phyloP scores from a whole-genome alignment of 2,888 invertebrate genomes.

The Melanotus villosus region DNA sequence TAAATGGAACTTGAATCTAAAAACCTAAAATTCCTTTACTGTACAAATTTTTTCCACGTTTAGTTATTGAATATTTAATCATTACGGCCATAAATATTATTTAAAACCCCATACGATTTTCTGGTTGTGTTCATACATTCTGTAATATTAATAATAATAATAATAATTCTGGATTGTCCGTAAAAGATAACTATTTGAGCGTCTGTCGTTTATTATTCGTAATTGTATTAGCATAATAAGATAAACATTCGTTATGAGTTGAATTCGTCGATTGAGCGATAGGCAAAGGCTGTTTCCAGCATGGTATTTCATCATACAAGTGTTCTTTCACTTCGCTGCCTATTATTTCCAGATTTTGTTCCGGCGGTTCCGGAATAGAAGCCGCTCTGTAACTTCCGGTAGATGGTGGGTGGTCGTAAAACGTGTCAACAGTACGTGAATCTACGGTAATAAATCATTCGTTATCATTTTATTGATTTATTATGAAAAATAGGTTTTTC shows the following conservation, averaged over 20 bases:
- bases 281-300: constrained; percentile 42
- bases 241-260: constrained; percentile 5
- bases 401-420: constrained; percentile 74
- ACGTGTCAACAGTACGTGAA: constrained; percentile 51
- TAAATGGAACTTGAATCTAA: no score
- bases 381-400: constrained; percentile 64
- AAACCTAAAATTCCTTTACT: no score
- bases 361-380: constrained; percentile 64
- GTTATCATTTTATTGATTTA: not conserved
- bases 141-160: no score
- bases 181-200: no score
- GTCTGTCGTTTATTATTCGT: no score
- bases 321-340: constrained; percentile 61
- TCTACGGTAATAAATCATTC: constrained; percentile 11
- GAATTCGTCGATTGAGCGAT: not conserved
- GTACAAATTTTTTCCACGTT: no score
- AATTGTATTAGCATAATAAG: constrained; percentile 30
- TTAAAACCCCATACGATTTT: no score
- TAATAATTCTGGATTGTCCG: no score
- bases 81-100: no score
- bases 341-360: constrained; percentile 1
- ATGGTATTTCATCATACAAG: constrained; percentile 79
- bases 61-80: no score
- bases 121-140: no score
- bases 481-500: not conserved